Percentiles rank a stretch among this genome's conserved stretches.
These are phyloP conservation scores for Ondatra zibethicus DNA, from an alignment of 2,113 vertebrate genomes.

Conservation along the genomic window DNA sequence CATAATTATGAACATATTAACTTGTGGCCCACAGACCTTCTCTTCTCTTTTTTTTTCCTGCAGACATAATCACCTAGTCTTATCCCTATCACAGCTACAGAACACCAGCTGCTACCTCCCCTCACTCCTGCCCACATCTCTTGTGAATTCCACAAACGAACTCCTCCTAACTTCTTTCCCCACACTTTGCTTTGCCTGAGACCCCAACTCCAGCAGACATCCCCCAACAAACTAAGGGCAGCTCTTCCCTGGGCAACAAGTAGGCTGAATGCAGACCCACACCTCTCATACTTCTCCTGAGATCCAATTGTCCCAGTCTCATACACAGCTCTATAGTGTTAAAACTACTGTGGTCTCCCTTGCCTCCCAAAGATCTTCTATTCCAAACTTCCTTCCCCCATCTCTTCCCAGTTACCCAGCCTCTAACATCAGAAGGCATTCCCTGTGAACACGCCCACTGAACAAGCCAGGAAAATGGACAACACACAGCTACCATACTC, in stretches of 20 bases:
- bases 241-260: not conserved
- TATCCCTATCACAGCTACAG: not conserved
- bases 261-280: not conserved
- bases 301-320: not conserved
- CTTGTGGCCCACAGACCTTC: not conserved
- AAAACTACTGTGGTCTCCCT: not conserved
- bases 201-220: not conserved
- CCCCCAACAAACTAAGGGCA: not conserved
- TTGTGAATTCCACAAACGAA: not conserved
- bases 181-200: not conserved
- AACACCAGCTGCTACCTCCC: not conserved
- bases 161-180: not conserved
- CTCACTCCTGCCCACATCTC: not conserved
- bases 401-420: not conserved
- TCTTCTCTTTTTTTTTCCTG: no score
- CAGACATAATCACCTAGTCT: no score
- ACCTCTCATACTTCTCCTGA: not conserved
- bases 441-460: not conserved
- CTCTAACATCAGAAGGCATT: not conserved
- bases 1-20: conserved; percentile 8
- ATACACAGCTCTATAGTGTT: not conserved
- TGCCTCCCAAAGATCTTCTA: not conserved
- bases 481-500: not conserved
- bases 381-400: not conserved
- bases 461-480: not conserved